phyloP scores from a whole-genome alignment of 2,888 invertebrate species.

The Pseudococcus longispinus region DNA sequence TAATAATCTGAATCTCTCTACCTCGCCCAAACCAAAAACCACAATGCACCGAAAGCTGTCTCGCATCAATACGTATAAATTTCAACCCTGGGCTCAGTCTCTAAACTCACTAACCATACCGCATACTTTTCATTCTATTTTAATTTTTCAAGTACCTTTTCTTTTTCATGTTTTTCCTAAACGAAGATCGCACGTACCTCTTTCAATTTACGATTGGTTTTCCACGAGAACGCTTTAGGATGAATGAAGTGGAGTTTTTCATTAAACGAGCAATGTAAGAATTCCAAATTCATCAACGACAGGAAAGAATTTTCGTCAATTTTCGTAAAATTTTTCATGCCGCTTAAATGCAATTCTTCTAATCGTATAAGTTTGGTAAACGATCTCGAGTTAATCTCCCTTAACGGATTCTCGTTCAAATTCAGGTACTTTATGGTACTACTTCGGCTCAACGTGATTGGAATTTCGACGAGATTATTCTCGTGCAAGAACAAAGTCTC shows the following conservation, averaged over 20 bases:
- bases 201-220: background rate
- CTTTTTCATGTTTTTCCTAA: background rate
- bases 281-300: conserved; percentile 49
- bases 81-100: background rate
- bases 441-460: conserved; percentile 30
- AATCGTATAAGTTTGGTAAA: conserved; percentile 51
- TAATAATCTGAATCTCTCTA: background rate
- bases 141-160: background rate
- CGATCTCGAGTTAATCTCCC: conserved; percentile 45
- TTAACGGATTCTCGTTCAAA: conserved; percentile 57
- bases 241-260: conserved; percentile 44
- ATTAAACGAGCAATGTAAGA: conserved; percentile 50
- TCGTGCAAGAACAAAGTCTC: conserved; percentile 54
- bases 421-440: conserved; percentile 47
- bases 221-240: conserved; percentile 49
- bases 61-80: background rate
- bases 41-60: background rate
- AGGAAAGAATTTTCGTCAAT: conserved; percentile 50
- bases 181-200: background rate
- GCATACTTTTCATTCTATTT: too few species aligned
- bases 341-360: conserved; percentile 48
- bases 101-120: too few species aligned
- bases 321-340: conserved; percentile 49
- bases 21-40: background rate
- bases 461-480: conserved; percentile 51